Evolutionary conservation across 2,797 vertebrate genomes (phyloP).

Genomic region (Trachops cirrhosus): DNA sequence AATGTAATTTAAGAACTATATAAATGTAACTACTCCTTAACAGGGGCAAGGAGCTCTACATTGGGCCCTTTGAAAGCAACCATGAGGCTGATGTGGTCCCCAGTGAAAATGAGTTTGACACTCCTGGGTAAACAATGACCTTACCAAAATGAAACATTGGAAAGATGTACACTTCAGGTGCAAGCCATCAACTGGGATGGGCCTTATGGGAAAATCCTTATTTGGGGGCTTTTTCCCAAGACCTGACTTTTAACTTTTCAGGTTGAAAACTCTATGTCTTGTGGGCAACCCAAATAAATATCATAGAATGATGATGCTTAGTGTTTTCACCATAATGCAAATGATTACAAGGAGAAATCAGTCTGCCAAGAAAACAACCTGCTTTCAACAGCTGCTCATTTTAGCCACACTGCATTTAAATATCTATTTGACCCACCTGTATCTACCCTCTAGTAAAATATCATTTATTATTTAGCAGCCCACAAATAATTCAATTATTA

Average conservation of each 20-base stretch:
- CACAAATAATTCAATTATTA: not conserved
- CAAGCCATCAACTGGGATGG: rapidly evolving
- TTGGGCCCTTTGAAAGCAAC: too few species aligned
- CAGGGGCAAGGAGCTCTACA: too few species aligned
- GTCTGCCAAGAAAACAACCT: not conserved
- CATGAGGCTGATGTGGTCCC: too few species aligned
- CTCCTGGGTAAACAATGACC: not conserved
- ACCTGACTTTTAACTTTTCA: not conserved
- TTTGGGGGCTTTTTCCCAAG: not conserved
- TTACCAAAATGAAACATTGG: not conserved
- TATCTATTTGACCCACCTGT: not conserved
- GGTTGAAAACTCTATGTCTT: not conserved
- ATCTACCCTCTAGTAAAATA: too few species aligned
- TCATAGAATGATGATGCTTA: not conserved
- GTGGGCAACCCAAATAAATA: not conserved
- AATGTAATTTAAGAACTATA: too few species aligned
- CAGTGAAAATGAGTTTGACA: too few species aligned
- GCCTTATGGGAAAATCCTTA: not conserved
- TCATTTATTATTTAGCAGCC: not conserved
- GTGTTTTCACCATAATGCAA: not conserved
- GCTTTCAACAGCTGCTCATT: not conserved
- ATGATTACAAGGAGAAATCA: not conserved
- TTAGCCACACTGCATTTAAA: not conserved
- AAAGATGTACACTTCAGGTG: rapidly evolving
- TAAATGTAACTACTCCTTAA: too few species aligned